Conservation (phyloP, 2,797 vertebrate genomes). For the Sebastiscus tertius region DNA sequence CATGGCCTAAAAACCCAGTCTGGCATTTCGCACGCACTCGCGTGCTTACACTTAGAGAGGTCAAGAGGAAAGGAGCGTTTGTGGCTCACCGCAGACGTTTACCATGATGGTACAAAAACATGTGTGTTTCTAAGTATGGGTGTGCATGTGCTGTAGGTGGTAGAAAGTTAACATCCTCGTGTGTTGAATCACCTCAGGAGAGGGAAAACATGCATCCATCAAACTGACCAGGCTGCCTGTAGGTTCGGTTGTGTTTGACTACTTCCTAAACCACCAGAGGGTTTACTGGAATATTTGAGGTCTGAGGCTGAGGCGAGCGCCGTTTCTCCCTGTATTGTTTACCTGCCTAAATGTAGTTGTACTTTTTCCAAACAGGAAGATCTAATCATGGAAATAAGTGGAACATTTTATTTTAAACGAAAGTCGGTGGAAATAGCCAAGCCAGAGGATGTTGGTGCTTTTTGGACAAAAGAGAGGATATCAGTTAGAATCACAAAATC, state of each 20-base stretch:
- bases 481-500: neutral
- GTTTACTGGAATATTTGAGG: constrained; percentile 50
- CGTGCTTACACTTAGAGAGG: constrained; percentile 41
- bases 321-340: constrained; percentile 49
- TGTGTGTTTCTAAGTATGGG: constrained; percentile 31
- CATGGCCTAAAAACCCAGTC: constrained; percentile 22
- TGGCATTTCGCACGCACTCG: constrained; percentile 62
- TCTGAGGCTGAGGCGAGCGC: constrained; percentile 17
- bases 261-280: constrained; percentile 40
- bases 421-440: neutral
- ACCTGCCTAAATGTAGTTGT: constrained; percentile 42
- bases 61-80: constrained; percentile 54
- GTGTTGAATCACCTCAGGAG: constrained; percentile 29
- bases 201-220: constrained; percentile 59
- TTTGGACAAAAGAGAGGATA: neutral
- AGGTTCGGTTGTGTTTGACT: constrained; percentile 41
- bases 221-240: constrained; percentile 22
- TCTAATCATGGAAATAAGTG: constrained; percentile 26
- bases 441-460: constrained; percentile 12
- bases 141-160: constrained; percentile 48
- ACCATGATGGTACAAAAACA: constrained; percentile 35
- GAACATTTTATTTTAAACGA: neutral
- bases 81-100: constrained; percentile 51
- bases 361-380: constrained; percentile 36
- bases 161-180: constrained; percentile 54